Percentiles rank a stretch among this genome's conserved stretches.
Evolutionary conservation across 1,140 invertebrate genomes (phyloP).

Genomic region (Leptestheria dahalacensis): DNA sequence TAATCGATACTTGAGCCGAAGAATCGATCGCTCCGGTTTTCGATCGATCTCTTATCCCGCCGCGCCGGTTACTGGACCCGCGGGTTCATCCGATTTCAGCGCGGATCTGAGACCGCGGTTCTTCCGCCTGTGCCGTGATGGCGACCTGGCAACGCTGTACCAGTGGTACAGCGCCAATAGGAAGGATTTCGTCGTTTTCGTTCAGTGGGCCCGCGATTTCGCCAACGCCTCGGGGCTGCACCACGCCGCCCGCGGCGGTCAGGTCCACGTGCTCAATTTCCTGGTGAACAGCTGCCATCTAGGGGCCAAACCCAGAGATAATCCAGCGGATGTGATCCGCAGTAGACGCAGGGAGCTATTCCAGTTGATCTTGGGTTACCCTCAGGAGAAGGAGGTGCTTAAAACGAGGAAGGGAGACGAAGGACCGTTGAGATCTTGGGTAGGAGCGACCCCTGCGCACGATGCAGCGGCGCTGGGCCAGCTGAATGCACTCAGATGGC

Average conservation of each 20-base stretch:
- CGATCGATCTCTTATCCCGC: too few species aligned
- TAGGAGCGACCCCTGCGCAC: slow-evolving; percentile 31
- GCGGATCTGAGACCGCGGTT: too few species aligned
- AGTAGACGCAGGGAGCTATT: neutral
- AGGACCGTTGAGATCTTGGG: slow-evolving; percentile 18
- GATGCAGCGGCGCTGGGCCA: slow-evolving; percentile 33
- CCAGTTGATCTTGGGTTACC: neutral
- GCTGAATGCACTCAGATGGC: slow-evolving; percentile 28
- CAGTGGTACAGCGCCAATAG: neutral
- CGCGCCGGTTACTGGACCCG: too few species aligned
- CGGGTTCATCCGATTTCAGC: too few species aligned
- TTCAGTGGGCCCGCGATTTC: slow-evolving; percentile 21
- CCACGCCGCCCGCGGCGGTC: slow-evolving; percentile 30
- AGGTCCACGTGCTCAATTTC: slow-evolving; percentile 25
- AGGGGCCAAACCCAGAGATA: slow-evolving; percentile 13
- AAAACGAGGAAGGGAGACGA: neutral
- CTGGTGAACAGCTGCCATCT: slow-evolving; percentile 25
- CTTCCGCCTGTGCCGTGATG: neutral
- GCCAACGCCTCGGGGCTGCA: slow-evolving; percentile 30
- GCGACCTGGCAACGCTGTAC: neutral
- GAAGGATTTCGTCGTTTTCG: neutral
- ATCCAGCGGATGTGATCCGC: neutral
- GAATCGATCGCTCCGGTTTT: too few species aligned
- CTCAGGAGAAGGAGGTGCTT: neutral
- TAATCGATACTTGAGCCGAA: too few species aligned